Conservation (phyloP, 2,888 invertebrate species). For the Mesorhabditis sp. region DNA sequence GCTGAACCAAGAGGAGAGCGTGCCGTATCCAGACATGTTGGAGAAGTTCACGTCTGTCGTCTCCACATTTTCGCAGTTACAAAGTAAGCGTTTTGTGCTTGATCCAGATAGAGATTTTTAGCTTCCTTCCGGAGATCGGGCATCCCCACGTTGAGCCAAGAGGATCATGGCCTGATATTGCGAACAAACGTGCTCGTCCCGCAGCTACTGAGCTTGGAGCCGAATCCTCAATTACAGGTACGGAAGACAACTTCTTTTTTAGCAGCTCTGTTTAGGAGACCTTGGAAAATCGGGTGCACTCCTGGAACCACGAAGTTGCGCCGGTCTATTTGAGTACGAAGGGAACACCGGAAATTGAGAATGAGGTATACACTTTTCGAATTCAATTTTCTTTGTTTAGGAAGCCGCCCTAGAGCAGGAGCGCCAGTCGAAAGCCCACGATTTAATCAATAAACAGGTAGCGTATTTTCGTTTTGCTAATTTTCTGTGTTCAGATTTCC, state of each 20-base stretch:
- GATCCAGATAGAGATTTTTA: not conserved
- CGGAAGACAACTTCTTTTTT: not conserved
- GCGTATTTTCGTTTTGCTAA: conserved; percentile 12
- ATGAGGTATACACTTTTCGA: conserved; percentile 16
- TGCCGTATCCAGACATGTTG: conserved; percentile 46
- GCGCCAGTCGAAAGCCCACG: not conserved
- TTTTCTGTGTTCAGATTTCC: conserved; percentile 25
- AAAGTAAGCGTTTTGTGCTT: conserved; percentile 13
- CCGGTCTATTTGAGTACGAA: conserved; percentile 46
- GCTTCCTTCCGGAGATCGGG: not conserved
- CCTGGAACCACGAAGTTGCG: conserved; percentile 51
- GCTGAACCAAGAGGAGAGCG: conserved; percentile 38
- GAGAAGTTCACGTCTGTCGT: conserved; percentile 45
- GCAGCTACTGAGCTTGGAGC: conserved; percentile 40
- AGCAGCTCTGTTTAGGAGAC: conserved; percentile 25
- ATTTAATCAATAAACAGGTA: not conserved
- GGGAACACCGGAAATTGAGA: conserved; percentile 29
- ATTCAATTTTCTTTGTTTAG: not conserved
- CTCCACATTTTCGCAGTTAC: conserved; percentile 37
- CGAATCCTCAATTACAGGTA: conserved; percentile 33
- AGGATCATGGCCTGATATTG: conserved; percentile 41
- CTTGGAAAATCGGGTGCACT: conserved; percentile 39
- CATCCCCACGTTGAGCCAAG: conserved; percentile 14
- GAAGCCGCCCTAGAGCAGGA: not conserved
- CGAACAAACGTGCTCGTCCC: conserved; percentile 46